Percentiles rank a stretch among this genome's conserved stretches.
Evolutionary conservation across 2,113 vertebrate genomes (phyloP).

Genomic region (Ictidomys tridecemlineatus): DNA sequence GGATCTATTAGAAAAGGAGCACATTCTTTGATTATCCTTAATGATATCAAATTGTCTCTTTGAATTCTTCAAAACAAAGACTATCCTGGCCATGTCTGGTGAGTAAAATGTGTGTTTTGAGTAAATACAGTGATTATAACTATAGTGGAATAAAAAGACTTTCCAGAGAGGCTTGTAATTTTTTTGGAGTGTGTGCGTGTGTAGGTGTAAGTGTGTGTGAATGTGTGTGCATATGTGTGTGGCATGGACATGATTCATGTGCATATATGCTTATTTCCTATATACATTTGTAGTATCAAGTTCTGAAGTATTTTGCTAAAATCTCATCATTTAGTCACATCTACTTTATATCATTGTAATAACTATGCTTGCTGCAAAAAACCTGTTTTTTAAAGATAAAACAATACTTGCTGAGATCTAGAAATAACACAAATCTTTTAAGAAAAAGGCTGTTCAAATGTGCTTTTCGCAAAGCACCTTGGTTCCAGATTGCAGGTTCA

Average conservation of each 20-base stretch:
- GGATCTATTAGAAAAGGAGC: neutral
- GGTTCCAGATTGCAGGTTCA: neutral
- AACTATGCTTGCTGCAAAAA: slow-evolving; percentile 8
- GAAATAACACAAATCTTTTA: neutral
- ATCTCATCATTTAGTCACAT: slow-evolving; percentile 3
- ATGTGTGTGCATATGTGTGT: neutral
- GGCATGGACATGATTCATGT: neutral
- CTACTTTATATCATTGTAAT: neutral
- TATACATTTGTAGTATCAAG: neutral
- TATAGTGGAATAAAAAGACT: neutral
- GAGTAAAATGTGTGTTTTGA: slow-evolving; percentile 1
- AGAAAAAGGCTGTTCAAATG: neutral
- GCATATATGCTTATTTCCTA: neutral
- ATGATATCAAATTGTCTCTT: slow-evolving; percentile 1
- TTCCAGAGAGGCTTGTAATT: neutral
- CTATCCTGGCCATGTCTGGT: neutral
- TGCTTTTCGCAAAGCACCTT: neutral
- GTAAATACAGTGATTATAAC: slow-evolving; percentile 17
- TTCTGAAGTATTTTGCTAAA: slow-evolving; percentile 40
- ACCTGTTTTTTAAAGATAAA: neutral
- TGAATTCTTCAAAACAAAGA: slow-evolving; percentile 6
- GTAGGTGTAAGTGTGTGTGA: no score
- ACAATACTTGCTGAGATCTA: neutral
- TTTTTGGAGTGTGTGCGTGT: neutral
- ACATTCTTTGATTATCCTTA: slow-evolving; percentile 35